Evolutionary conservation across 2,113 vertebrate species (phyloP).

Genomic region (Mastomys coucha): DNA sequence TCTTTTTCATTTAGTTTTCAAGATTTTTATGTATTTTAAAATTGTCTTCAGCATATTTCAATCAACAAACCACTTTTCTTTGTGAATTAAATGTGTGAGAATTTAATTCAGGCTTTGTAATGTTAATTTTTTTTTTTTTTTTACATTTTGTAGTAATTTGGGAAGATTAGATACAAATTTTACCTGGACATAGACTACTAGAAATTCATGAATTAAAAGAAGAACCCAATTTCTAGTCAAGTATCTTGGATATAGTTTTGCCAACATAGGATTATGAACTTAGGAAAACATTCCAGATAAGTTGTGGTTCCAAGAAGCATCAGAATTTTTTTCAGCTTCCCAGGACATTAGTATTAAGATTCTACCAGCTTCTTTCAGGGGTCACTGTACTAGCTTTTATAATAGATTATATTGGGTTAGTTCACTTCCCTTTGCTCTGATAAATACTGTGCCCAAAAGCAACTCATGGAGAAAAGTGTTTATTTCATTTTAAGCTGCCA

Average conservation of each 20-base stretch:
- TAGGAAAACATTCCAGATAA: background rate
- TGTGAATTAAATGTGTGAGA: background rate
- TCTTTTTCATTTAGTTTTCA: conserved; percentile 43
- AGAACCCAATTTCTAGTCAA: background rate
- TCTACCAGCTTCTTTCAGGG: background rate
- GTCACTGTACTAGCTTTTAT: background rate
- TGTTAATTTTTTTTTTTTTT: background rate
- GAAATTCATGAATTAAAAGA: background rate
- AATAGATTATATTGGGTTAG: background rate
- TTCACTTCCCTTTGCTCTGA: background rate
- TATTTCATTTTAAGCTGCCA: background rate
- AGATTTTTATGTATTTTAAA: background rate
- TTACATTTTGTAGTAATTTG: background rate
- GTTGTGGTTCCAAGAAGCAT: background rate
- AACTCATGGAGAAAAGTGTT: background rate
- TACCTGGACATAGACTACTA: background rate
- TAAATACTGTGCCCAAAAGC: background rate
- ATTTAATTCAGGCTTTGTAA: background rate
- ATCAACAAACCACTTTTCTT: background rate
- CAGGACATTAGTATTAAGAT: background rate
- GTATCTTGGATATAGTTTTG: background rate
- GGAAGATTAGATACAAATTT: background rate
- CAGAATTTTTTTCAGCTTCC: background rate
- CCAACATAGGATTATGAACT: background rate
- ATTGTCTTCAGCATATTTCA: conserved; percentile 3